Percentiles rank a stretch among this genome's conserved stretches.
phyloP scores from a whole-genome alignment of 2,113 vertebrate species.

The Muntiacus muntjak region DNA sequence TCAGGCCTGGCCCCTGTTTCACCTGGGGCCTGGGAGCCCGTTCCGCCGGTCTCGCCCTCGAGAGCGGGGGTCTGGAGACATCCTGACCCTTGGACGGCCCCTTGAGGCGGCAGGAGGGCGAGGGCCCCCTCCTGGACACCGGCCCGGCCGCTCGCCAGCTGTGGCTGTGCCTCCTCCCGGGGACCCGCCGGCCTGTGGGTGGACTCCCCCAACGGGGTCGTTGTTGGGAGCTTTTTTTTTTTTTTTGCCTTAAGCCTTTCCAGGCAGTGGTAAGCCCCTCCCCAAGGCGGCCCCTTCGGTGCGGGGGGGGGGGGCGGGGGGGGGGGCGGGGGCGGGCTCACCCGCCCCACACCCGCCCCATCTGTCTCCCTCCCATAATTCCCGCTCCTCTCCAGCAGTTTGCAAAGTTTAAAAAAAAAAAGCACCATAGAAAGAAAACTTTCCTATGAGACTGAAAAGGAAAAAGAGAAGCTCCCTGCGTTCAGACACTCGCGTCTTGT shows the following conservation, averaged over 20 bases:
- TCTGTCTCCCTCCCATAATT: neutral
- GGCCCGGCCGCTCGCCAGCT: neutral
- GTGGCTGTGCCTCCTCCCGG: neutral
- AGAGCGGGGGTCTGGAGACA: neutral
- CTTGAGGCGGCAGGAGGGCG: neutral
- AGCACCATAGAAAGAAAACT: neutral
- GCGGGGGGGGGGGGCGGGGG: too few relatives aligned
- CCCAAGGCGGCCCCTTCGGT: neutral
- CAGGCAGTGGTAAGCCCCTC: neutral
- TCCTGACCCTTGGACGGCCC: fast-evolving
- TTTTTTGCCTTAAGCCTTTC: neutral
- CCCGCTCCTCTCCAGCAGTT: neutral
- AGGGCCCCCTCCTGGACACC: fast-evolving
- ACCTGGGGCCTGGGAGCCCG: neutral
- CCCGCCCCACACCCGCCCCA: neutral
- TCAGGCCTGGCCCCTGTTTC: neutral
- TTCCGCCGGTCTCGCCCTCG: neutral
- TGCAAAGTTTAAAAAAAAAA: neutral
- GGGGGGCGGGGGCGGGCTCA: neutral
- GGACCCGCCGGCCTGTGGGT: neutral
- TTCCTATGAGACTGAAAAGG: neutral
- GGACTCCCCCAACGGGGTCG: neutral
- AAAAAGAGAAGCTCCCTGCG: neutral
- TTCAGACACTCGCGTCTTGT: neutral
- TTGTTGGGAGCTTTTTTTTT: neutral